These are phyloP conservation scores for Vulpes ferrilata DNA, from an alignment of 2,113 vertebrate species.

Conservation along the genomic window DNA sequence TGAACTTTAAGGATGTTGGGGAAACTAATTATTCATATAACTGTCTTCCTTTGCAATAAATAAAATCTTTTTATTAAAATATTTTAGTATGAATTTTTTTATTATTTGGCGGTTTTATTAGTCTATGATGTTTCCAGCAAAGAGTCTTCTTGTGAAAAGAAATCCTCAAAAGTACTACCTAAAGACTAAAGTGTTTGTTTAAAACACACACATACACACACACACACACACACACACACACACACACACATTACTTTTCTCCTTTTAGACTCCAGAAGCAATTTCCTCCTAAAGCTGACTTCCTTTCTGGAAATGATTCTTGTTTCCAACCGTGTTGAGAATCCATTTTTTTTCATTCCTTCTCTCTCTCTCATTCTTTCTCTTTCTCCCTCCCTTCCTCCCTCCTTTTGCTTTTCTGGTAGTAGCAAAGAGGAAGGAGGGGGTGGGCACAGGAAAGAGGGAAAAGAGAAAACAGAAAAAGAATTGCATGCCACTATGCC, in stretches of 20 bases:
- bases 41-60: constrained; percentile 39
- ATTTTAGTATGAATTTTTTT: constrained; percentile 19
- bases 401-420: constrained; percentile 25
- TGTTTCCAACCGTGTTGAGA: constrained; percentile 84
- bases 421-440: constrained; percentile 36
- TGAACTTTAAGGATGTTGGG: not conserved
- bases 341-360: constrained; percentile 71
- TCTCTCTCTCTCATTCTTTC: no score
- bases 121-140: constrained; percentile 17
- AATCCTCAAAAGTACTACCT: constrained; percentile 78
- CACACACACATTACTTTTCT: constrained; percentile 61
- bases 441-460: constrained; percentile 29
- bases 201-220: not conserved
- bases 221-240: no score
- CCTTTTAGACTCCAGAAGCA: constrained; percentile 86
- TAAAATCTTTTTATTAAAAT: constrained; percentile 46
- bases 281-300: constrained; percentile 88
- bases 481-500: constrained; percentile 57
- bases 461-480: constrained; percentile 51
- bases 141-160: constrained; percentile 73
- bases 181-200: constrained; percentile 81
- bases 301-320: constrained; percentile 91
- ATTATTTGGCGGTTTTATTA: constrained; percentile 43
- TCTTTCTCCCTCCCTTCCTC: not conserved
- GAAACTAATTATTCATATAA: not conserved